phyloP scores from a whole-genome alignment of 2,113 vertebrate genomes.

The Cinclus mexicanus region DNA sequence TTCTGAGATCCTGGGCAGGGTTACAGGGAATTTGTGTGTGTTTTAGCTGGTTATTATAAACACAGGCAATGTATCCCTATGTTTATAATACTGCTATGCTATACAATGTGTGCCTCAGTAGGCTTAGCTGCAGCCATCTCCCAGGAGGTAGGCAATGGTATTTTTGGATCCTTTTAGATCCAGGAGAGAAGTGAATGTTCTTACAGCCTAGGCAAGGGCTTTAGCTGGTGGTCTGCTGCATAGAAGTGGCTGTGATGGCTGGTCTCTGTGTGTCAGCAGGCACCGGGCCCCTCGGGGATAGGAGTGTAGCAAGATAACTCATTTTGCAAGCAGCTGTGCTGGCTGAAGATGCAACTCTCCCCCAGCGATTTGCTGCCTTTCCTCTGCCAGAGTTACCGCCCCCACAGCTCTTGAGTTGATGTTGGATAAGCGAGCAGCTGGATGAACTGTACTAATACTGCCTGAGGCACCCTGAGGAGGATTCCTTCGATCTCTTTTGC shows the following conservation, averaged over 20 bases:
- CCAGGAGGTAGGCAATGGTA: neutral
- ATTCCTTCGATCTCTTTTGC: neutral
- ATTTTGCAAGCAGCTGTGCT: conserved; percentile 48
- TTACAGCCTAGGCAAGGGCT: neutral
- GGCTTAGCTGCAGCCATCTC: neutral
- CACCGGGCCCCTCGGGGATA: neutral
- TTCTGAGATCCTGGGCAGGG: neutral
- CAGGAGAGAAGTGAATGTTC: fast-evolving
- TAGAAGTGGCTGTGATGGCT: neutral
- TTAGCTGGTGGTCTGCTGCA: neutral
- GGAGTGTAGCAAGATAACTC: neutral
- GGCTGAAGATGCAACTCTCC: conserved; percentile 14
- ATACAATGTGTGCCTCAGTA: fast-evolving
- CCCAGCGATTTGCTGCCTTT: neutral
- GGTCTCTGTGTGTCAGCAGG: neutral
- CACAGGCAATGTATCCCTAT: neutral
- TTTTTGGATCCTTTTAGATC: neutral
- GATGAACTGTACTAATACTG: neutral
- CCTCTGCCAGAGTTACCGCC: conserved; percentile 12
- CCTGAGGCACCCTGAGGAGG: neutral
- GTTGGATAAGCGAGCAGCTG: conserved; percentile 33
- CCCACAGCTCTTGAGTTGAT: conserved; percentile 27
- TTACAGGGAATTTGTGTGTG: fast-evolving
- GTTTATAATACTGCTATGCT: neutral
- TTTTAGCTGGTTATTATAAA: neutral